Evolutionary conservation across 1,140 invertebrate genomes (phyloP), one percentile per base, ranked within the genome.

Genomic region (Cydia amplana): DNA sequence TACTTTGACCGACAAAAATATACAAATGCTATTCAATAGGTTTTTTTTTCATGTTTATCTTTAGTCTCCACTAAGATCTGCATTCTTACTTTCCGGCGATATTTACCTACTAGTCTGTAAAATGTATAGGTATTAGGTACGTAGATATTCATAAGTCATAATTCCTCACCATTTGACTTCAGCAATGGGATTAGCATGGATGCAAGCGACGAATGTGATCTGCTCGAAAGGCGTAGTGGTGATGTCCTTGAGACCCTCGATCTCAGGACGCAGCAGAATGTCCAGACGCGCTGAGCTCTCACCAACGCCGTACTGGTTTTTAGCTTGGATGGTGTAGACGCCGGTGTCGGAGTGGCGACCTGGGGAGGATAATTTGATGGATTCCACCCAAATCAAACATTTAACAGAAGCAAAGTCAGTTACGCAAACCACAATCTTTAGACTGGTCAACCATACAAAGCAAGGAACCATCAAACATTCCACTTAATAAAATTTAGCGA

Each of bases 121-220:
- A n/a, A 49, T 16, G 12, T 9, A 49, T 32, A 32, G n/a, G n/a
- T n/a, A n/a, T n/a, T n/a, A n/a, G n/a, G n/a, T 32, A 32, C 6
- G 0, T 14, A 16, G 0, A n/a, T 16, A 49, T 1, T 49, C 6
- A 6, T n/a, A 2, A 16, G 16, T 49, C 9, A 55, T 6, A 55
- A 6, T 18, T 55, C 16, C 91, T 82, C 89, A 95, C 96, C 97
- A 98, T 72, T 94, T 94, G 7, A 98, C 94, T 79, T 95, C 95
- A 28, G 97, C 96, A 72, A 95, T 95, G 0, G 97, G 97, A 89
- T 97, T 97, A 9, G 96, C 96, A 74, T 94, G 94, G 10, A 98
- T 95, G 14, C 94, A 93, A 9, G 95, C 95, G 81, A 96, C 94
- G 83, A 97, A 97, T 67, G 94, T 94, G 14, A 95, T 94, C 36